A percentile compares a stretch with the other conserved stretches of the same genome.
Evolutionary conservation across 2,888 invertebrate species (phyloP).

Genomic region (Gymnocheta viridis): DNA sequence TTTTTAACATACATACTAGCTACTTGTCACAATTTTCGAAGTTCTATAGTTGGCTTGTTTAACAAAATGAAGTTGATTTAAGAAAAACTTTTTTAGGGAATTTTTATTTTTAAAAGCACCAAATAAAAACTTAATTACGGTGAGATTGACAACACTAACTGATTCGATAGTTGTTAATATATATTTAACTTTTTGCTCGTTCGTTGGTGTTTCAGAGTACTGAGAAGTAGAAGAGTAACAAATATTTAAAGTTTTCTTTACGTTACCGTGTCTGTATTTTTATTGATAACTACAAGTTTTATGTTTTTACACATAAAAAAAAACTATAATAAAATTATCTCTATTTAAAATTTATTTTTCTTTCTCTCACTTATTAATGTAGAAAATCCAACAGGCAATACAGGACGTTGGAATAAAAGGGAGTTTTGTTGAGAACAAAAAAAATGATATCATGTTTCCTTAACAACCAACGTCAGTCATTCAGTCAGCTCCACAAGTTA

Average conservation of each 20-base stretch:
- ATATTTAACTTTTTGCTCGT: slow-evolving; percentile 18
- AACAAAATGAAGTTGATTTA: too few species aligned
- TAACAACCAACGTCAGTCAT: slow-evolving; percentile 50
- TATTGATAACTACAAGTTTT: slow-evolving; percentile 16
- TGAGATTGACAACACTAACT: slow-evolving; percentile 32
- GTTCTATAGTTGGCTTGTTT: too few species aligned
- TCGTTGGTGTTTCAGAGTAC: slow-evolving; percentile 18
- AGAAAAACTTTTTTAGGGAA: not conserved
- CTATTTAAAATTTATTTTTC: not conserved
- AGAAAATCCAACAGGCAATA: slow-evolving; percentile 9
- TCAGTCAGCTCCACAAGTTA: slow-evolving; percentile 31
- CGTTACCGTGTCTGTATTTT: slow-evolving; percentile 14
- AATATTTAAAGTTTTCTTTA: slow-evolving; percentile 11
- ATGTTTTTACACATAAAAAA: not conserved
- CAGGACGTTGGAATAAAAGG: slow-evolving; percentile 24
- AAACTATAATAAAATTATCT: slow-evolving; percentile 36
- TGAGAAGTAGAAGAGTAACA: not conserved
- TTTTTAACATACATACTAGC: too few species aligned
- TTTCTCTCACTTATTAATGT: not conserved
- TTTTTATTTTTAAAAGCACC: not conserved
- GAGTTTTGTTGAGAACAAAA: slow-evolving; percentile 20
- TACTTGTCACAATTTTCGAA: too few species aligned
- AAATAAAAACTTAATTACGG: not conserved
- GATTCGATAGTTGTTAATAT: slow-evolving; percentile 5
- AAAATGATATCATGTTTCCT: slow-evolving; percentile 54